Conservation (phyloP, 2,113 vertebrate genomes). For the Connochaetes taurinus region DNA sequence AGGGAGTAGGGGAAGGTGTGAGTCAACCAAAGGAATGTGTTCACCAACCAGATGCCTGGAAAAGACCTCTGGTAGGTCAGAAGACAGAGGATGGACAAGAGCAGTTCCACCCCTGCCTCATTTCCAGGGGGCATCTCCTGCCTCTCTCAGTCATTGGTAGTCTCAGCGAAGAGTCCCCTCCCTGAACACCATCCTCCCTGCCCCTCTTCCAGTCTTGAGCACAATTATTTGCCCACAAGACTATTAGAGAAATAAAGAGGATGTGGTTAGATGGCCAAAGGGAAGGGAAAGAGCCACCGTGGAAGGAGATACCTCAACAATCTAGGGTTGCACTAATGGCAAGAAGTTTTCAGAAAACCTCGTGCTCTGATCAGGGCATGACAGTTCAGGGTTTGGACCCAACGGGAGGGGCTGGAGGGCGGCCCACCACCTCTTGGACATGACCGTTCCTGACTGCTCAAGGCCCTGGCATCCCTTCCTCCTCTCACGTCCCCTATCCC, state of each 20-base stretch:
- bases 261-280: not conserved
- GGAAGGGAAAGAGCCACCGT: not conserved
- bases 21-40: not conserved
- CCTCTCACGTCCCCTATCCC: not conserved
- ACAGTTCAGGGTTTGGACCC: not conserved
- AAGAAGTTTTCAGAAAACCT: not conserved
- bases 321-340: not conserved
- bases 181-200: not conserved
- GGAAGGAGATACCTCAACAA: not conserved
- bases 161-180: not conserved
- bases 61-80: not conserved
- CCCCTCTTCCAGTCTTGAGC: not conserved
- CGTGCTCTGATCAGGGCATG: not conserved
- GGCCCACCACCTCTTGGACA: not conserved
- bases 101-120: accelerated
- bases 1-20: not conserved
- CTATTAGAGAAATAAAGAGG: not conserved
- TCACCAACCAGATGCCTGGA: not conserved
- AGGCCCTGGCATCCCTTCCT: not conserved
- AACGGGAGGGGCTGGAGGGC: not conserved
- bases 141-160: not conserved
- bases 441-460: accelerated
- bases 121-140: not conserved
- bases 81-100: not conserved
- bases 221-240: not conserved